Base-by-base conservation (phyloP, 2,797 vertebrate species). In the Prunella strophiata region DNA sequence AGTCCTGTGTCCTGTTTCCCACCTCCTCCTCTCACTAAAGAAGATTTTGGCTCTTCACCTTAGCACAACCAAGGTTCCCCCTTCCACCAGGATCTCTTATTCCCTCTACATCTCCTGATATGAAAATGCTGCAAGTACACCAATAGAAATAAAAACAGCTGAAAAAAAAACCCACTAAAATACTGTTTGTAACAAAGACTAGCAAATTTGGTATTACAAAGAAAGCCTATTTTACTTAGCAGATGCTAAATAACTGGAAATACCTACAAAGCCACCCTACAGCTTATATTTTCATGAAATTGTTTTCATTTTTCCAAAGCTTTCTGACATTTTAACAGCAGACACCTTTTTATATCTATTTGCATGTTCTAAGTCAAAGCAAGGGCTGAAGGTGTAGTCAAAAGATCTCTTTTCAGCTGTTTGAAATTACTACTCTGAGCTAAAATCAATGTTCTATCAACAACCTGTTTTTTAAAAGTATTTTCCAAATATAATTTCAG, bases 401-500 rank as follows among this genome's bases (percentile, higher is more conserved):
- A 92, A 70, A 92, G 19, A 75, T 65, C 38, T 67, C 86, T 81
- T 77, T 90, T 75, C 55, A 85, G 62, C 50, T 91, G 38, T 84
- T 88, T 85, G 54, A 90, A 93, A 94, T 93, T 89, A 91, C 81
- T 68, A 54, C 36, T 95, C 50, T 58, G 59, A 92, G 66, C 47
- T 81, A 88, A 96, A 96, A 87, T 89, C 59, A 93, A 76, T 91
- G 52, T 73, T 89, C 79, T 82, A 77, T n/a, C 75, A 94, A 80
- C 57, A 81, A 88, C 18, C 12, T 63, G 22, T 1, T 83, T 72
- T 89, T 87, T 10, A 16, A 73, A 76, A 79, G 32, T 42, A 75
- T 82, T 88, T 95, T 94, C 76, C 75, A 95, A 88, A 91, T 48
- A 67, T 22, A 75, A 92, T 96, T 91, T 84, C 38, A 76, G 51